These are phyloP conservation scores for Proterorhinus semilunaris DNA, from an alignment of 2,113 vertebrate genomes.

Conservation along the genomic window DNA sequence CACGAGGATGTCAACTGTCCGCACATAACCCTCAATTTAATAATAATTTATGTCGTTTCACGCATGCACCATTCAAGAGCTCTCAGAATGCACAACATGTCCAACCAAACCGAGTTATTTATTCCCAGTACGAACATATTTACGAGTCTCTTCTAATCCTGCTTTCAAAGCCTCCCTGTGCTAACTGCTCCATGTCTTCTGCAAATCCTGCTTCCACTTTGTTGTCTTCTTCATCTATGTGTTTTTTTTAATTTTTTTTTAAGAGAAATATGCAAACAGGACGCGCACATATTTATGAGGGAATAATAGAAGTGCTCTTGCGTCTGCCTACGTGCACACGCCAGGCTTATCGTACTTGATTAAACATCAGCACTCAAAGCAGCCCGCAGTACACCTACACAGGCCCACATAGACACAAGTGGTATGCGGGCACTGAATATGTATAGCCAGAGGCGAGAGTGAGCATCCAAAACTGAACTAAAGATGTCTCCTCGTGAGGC, in stretches of 20 bases:
- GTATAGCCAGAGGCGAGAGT: background rate
- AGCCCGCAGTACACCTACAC: conserved; percentile 42
- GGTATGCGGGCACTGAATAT: background rate
- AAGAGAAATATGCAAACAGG: conserved; percentile 15
- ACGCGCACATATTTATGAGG: conserved; percentile 8
- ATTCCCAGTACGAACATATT: conserved; percentile 28
- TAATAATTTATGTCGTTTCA: conserved; percentile 3
- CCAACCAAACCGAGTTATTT: conserved; percentile 17
- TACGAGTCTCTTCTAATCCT: conserved; percentile 32
- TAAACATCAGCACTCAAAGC: conserved; percentile 57
- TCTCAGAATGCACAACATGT: conserved; percentile 13
- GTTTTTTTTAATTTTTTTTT: conserved; percentile 8
- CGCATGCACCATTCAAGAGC: background rate
- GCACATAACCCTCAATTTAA: background rate
- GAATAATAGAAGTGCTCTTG: conserved; percentile 42
- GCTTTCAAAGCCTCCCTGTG: conserved; percentile 22
- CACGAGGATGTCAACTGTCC: conserved; percentile 16
- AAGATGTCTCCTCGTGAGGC: background rate
- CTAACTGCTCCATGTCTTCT: conserved; percentile 21
- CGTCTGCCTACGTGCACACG: conserved; percentile 41
- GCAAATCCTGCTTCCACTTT: conserved; percentile 15
- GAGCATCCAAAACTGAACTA: conserved; percentile 1
- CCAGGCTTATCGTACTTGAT: conserved; percentile 60
- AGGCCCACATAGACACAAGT: background rate
- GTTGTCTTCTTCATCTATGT: conserved; percentile 36